phyloP scores from a whole-genome alignment of 2,888 invertebrate species.

The Plebejus melissa region DNA sequence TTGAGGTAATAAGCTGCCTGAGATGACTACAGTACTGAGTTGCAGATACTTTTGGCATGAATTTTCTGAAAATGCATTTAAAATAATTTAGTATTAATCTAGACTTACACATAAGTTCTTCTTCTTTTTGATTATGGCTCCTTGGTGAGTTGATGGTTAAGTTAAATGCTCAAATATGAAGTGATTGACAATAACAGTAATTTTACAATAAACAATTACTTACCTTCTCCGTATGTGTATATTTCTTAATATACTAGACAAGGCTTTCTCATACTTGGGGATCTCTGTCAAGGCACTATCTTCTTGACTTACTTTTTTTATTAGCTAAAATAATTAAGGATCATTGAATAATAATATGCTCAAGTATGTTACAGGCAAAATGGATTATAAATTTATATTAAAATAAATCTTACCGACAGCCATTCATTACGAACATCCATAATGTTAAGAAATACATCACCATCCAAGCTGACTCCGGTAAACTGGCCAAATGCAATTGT shows the following conservation, averaged over 20 bases:
- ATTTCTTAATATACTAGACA: constrained; percentile 89
- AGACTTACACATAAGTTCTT: background rate
- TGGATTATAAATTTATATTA: background rate
- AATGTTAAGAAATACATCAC: constrained; percentile 93
- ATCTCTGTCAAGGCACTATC: constrained; percentile 86
- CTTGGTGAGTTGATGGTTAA: too few species aligned
- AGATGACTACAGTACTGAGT: constrained; percentile 91
- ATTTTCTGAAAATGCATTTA: constrained; percentile 80
- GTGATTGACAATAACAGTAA: background rate
- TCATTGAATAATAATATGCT: background rate
- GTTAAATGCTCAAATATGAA: too few species aligned
- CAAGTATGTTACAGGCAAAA: background rate
- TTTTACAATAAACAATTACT: background rate
- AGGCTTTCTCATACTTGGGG: constrained; percentile 90
- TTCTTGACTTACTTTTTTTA: constrained; percentile 88
- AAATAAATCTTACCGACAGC: constrained; percentile 85
- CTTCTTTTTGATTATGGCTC: too few species aligned
- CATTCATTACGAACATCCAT: constrained; percentile 96
- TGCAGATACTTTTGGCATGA: constrained; percentile 94
- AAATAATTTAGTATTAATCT: background rate
- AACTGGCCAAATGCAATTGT: constrained; percentile 92
- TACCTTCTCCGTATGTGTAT: constrained; percentile 91
- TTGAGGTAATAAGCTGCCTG: constrained; percentile 89
- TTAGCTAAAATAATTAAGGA: constrained; percentile 76
- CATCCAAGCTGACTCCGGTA: constrained; percentile 94